Conservation (phyloP, 30 jellyfish, hydroid and myxozoan genomes). For the Aurelia sp. region DNA sequence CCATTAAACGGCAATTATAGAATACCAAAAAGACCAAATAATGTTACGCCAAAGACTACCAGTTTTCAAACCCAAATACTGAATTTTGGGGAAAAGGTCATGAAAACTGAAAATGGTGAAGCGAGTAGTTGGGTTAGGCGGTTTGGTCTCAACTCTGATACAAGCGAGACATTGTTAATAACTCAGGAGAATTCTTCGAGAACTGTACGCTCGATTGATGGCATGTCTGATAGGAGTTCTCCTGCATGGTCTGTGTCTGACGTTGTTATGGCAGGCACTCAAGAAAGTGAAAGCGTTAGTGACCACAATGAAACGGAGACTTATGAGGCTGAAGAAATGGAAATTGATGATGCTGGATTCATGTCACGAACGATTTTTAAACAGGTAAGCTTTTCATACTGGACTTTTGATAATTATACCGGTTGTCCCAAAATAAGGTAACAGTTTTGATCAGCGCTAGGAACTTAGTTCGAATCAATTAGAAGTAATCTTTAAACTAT, state of each 20-base stretch:
- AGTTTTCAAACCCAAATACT: not conserved
- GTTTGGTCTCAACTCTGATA: not conserved
- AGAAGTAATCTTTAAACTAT: no score
- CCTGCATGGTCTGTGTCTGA: slow-evolving; percentile 28
- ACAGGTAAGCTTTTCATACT: slow-evolving; percentile 44
- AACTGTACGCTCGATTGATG: slow-evolving; percentile 3
- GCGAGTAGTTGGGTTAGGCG: not conserved
- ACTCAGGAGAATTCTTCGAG: slow-evolving; percentile 3
- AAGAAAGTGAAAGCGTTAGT: not conserved
- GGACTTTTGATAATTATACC: no score
- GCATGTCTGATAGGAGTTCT: slow-evolving; percentile 17
- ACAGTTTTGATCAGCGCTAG: no score
- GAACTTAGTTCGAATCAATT: no score
- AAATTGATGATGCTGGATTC: slow-evolving; percentile 72
- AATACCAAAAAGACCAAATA: slow-evolving; percentile 3
- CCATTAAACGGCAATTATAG: not conserved
- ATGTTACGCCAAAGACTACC: not conserved
- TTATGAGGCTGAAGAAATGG: slow-evolving; percentile 61
- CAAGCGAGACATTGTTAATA: not conserved
- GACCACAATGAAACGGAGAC: not conserved
- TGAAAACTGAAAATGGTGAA: not conserved
- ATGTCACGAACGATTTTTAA: slow-evolving; percentile 52
- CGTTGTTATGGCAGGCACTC: slow-evolving; percentile 26
- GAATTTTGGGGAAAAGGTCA: not conserved
- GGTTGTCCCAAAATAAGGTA: no score